Conservation (phyloP, 2,113 vertebrate genomes). For the Girardinichthys multiradiatus region DNA sequence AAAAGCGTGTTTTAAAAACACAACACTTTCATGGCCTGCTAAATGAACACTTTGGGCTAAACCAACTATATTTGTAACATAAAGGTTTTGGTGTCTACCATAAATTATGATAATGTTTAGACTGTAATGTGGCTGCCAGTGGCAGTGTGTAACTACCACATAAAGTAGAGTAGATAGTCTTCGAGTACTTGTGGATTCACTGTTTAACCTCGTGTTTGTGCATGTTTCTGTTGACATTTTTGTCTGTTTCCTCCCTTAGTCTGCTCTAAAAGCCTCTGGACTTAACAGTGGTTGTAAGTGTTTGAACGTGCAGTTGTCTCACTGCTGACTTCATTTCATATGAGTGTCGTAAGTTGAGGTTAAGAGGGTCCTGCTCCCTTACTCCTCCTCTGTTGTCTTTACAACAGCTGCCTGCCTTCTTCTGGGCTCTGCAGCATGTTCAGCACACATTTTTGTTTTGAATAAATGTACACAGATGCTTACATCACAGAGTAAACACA, state of each 20-base stretch:
- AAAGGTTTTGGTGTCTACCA: neutral
- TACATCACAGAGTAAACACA: slow-evolving; percentile 54
- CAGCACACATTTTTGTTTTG: slow-evolving; percentile 37
- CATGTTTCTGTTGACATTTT: neutral
- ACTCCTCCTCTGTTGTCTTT: slow-evolving; percentile 46
- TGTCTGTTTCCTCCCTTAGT: slow-evolving; percentile 4
- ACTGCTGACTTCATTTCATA: neutral
- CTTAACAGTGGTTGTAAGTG: slow-evolving; percentile 39
- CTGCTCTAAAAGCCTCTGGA: slow-evolving; percentile 28
- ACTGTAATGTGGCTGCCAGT: slow-evolving; percentile 28
- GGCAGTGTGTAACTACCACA: neutral
- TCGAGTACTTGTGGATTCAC: slow-evolving; percentile 21
- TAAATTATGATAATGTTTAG: slow-evolving; percentile 32
- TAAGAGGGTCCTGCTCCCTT: slow-evolving; percentile 59
- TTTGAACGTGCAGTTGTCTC: slow-evolving; percentile 10
- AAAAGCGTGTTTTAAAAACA: neutral
- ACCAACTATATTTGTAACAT: neutral
- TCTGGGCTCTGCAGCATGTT: slow-evolving; percentile 16
- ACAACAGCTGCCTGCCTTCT: slow-evolving; percentile 40
- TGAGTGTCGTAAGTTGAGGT: slow-evolving; percentile 36
- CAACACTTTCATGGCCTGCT: neutral
- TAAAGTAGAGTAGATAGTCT: neutral
- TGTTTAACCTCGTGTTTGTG: slow-evolving; percentile 19
- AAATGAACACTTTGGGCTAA: neutral
- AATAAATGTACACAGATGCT: slow-evolving; percentile 55